Evolutionary conservation across 2,888 invertebrate genomes (phyloP).

Genomic region (Sinohyriopsis cumingii): DNA sequence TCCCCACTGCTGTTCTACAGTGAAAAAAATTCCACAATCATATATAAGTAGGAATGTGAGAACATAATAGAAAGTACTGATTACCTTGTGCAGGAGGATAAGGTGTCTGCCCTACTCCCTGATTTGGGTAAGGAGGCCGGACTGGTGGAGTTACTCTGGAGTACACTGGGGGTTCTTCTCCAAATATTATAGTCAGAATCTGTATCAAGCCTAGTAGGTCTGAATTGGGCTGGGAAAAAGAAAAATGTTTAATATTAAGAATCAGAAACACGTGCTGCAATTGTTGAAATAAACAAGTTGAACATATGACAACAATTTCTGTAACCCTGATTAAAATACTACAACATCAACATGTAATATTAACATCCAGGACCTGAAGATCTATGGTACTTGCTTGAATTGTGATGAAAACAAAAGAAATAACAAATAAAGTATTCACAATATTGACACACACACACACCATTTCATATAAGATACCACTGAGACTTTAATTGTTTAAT

Average conservation of each 20-base stretch:
- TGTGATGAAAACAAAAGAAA: no score
- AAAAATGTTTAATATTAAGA: constrained; percentile 28
- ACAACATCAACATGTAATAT: no score
- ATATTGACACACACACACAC: not conserved
- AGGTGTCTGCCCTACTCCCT: constrained; percentile 26
- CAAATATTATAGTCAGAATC: constrained; percentile 90
- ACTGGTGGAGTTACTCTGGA: constrained; percentile 38
- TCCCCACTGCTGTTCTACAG: no score
- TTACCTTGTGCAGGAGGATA: constrained; percentile 27
- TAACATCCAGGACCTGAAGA: no score
- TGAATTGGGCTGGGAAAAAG: constrained; percentile 79
- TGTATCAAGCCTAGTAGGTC: constrained; percentile 91
- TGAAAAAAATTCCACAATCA: no score
- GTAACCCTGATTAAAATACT: no score
- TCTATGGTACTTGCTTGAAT: no score
- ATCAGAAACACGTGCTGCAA: not conserved
- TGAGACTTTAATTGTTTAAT: no score
- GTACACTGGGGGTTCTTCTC: constrained; percentile 93
- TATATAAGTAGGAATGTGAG: not conserved
- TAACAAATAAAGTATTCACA: constrained; percentile 1
- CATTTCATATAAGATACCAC: not conserved
- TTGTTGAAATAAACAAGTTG: no score
- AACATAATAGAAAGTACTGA: not conserved
- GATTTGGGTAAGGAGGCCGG: constrained; percentile 30
- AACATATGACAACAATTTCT: no score